These are phyloP conservation scores for Aptenodytes forsteri DNA, from an alignment of 2,113 vertebrate species.

Conservation along the genomic window DNA sequence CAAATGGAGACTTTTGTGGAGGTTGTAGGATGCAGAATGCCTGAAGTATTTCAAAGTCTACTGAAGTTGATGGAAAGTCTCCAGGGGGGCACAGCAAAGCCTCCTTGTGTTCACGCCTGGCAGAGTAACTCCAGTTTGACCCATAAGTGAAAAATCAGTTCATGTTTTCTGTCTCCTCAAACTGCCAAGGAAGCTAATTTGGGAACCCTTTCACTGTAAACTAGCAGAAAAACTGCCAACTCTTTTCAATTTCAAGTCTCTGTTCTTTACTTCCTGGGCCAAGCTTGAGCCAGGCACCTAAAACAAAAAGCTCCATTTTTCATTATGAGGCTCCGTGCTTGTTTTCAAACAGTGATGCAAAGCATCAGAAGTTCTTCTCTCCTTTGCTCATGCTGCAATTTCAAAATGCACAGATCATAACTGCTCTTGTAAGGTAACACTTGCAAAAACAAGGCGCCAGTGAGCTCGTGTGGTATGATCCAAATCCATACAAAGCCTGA, in stretches of 20 bases:
- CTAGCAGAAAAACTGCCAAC: background rate
- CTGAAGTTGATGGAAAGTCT: background rate
- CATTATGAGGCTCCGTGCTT: background rate
- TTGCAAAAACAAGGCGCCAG: background rate
- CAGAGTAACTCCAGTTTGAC: background rate
- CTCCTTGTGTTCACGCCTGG: background rate
- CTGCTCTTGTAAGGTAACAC: background rate
- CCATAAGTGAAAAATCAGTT: background rate
- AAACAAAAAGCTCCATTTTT: slow-evolving; percentile 22
- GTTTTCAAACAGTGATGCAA: background rate
- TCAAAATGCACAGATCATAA: background rate
- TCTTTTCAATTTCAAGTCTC: background rate
- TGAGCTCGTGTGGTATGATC: background rate
- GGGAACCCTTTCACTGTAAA: background rate
- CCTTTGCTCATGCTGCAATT: background rate
- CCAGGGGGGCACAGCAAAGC: background rate
- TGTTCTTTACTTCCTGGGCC: background rate
- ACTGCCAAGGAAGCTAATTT: background rate
- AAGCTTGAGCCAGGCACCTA: background rate
- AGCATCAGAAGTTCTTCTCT: background rate
- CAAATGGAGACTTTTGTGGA: background rate
- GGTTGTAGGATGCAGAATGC: background rate
- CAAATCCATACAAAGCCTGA: background rate
- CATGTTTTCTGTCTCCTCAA: background rate
- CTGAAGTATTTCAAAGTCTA: background rate